phyloP scores from a whole-genome alignment of 1,140 invertebrate species.

The Zophobas atratus region DNA sequence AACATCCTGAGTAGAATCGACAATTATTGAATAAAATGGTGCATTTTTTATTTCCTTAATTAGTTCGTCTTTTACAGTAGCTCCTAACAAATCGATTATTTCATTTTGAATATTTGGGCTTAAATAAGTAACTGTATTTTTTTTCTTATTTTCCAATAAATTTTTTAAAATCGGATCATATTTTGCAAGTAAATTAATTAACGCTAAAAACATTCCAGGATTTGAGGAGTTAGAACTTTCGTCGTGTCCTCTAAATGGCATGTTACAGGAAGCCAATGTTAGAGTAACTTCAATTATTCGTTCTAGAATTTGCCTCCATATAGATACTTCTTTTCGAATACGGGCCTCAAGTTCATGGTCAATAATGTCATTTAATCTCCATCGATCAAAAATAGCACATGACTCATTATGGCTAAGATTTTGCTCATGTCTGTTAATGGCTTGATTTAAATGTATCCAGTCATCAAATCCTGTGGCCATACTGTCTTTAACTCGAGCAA shows the following conservation, averaged over 20 bases:
- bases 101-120: constrained; percentile 43
- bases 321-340: constrained; percentile 10
- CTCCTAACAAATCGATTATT: constrained; percentile 16
- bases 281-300: constrained; percentile 10
- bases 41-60: not conserved
- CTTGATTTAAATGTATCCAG: constrained; percentile 28
- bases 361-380: constrained; percentile 22
- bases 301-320: constrained; percentile 19
- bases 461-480: constrained; percentile 22
- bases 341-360: constrained; percentile 4
- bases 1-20: constrained; percentile 32
- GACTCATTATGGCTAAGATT: constrained; percentile 17
- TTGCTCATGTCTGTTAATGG: constrained; percentile 39
- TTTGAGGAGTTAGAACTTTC: constrained; percentile 28
- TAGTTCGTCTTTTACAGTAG: constrained; percentile 3
- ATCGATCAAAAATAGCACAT: constrained; percentile 34
- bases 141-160: constrained; percentile 23
- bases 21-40: constrained; percentile 39
- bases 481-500: not conserved
- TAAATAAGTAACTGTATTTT: constrained; percentile 5
- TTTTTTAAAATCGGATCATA: constrained; percentile 10
- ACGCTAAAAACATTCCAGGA: constrained; percentile 24
- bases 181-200: constrained; percentile 29
- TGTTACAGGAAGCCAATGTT: constrained; percentile 30
- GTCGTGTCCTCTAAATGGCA: constrained; percentile 29